Percentiles rank a stretch among this genome's conserved stretches.
These are phyloP conservation scores for Panagrolaimus sp. DNA, from an alignment of 1,140 invertebrate species.

Conservation along the genomic window DNA sequence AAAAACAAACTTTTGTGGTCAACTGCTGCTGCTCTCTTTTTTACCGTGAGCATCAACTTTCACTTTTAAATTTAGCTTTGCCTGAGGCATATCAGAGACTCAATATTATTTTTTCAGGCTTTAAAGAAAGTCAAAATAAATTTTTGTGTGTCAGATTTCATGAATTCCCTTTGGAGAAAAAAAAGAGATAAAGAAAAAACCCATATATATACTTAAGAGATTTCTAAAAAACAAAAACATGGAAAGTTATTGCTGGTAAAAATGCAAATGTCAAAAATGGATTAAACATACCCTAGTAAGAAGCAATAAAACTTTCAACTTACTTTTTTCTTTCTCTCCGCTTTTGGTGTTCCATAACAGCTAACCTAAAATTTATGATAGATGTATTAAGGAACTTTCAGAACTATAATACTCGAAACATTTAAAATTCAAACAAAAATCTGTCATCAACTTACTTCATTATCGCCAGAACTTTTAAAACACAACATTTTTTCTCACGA, in stretches of 20 bases:
- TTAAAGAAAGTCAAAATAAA: too few species aligned
- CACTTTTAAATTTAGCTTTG: too few species aligned
- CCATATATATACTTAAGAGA: too few species aligned
- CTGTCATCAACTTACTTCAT: neutral
- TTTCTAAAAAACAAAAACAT: neutral
- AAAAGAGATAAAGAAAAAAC: too few species aligned
- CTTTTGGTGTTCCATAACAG: constrained; percentile 3
- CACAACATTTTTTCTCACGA: constrained; percentile 1
- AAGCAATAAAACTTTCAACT: neutral
- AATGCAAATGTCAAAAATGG: neutral
- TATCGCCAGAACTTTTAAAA: neutral
- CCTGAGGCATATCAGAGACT: too few species aligned
- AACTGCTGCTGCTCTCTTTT: too few species aligned
- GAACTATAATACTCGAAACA: neutral
- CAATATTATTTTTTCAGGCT: too few species aligned
- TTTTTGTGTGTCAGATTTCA: too few species aligned
- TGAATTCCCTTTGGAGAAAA: too few species aligned
- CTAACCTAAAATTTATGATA: neutral
- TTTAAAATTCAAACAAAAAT: neutral
- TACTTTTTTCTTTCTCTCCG: constrained; percentile 8
- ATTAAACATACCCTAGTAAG: too few species aligned
- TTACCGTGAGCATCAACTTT: too few species aligned
- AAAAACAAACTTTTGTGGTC: too few species aligned
- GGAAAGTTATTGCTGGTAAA: neutral
- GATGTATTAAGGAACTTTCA: neutral